Base-by-base conservation (phyloP, 2,113 vertebrate species). In the Tragelaphus imberbis region DNA sequence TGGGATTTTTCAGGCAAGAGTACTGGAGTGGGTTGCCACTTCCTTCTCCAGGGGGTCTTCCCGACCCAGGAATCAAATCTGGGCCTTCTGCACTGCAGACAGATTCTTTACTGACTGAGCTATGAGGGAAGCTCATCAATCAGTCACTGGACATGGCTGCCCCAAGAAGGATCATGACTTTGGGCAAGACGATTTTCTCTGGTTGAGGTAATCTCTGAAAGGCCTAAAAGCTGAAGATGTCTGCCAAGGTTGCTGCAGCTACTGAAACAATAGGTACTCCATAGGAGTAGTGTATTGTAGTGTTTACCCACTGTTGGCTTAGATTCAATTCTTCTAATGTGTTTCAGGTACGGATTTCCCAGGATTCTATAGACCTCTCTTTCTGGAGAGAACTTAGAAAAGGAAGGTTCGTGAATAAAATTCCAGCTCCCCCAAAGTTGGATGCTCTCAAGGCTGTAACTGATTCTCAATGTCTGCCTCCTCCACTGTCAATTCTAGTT, bases 401-500 rank as follows among this genome's bases (percentile, higher is more conserved):
- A n/a, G 15, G 55, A 85, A 90, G 27, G 16, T 77, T 85, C 85
- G 8, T 59, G 6, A 23, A 11, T 58, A 91, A 75, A 96, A 80
- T 59, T 59, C 82, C 1, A 80, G 55, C 12, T 88, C 17, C 6
- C 36, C 33, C 7, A 80, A 71, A 36, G 87, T 27, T 33, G 47
- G 56, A 15, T 94, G 49, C 61, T 86, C 23, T 88, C 40, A 92
- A 13, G 10, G 3, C 4, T 96, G 11, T 36, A 81, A 25, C 2
- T 80, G 51, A 58, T 30, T 36, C 27, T 96, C 14, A 58, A 68
- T 21, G 44, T 68, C 8, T 96, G 9, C 10, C 3, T 95, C 21
- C 11, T 89, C 40, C n/a, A 47, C 8, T 85, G 28, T 96, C 14
- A 90, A 90, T 68, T 95, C n/a, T 87, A 85, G 28, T 82, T 91